Evolutionary conservation across 2,888 invertebrate species (phyloP), one percentile per base, ranked within the genome.

Genomic region (Bellardia bayeri): DNA sequence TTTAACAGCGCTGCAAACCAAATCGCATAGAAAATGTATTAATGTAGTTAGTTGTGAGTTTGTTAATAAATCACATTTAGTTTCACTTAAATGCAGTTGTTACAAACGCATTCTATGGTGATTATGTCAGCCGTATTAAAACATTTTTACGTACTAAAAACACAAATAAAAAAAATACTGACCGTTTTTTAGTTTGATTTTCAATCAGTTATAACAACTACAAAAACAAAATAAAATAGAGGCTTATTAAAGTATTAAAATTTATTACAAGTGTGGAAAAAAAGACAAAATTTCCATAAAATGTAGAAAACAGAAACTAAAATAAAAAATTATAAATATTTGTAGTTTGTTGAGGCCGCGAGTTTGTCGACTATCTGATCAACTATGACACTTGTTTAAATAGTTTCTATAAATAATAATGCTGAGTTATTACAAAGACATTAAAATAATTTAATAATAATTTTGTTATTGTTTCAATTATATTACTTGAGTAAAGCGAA

Each of bases 11-110:
- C 7, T 82, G 6, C 9, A 49, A 69, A 61, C n/a, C 30, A 51
- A 82, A 69, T 54, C 49, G 51, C 66, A 64, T 76, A 58, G 76
- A 69, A 75, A 79, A 45, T 74, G 61, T 56, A 33, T 76, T 71
- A 79, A 45, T 74, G 61, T 56, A 33, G 76, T 71, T 68, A 71
- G 45, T 69, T 68, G 45, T 40, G 45, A 79, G 69, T 82, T 82
- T 75, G 82, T 85, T 82, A 87, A 87, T 87, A 87, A 87, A 87
- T 87, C 85, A 87, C 82, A 85, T 82, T 58, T 64, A 74, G 78
- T 82, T 87, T 63, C 45, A 49, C 14, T 42, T 66, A 9, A 82
- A 74, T 71, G 81, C 83, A 84, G 80, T 81, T 87, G 83, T 79
- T 83, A 71, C 66, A 76, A 81, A 88, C 83, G 82, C 82, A 88